Percentiles rank a stretch among this genome's conserved stretches.
These are phyloP conservation scores for Chaetodon trifasciatus DNA, from an alignment of 2,797 vertebrate genomes.

Conservation along the genomic window DNA sequence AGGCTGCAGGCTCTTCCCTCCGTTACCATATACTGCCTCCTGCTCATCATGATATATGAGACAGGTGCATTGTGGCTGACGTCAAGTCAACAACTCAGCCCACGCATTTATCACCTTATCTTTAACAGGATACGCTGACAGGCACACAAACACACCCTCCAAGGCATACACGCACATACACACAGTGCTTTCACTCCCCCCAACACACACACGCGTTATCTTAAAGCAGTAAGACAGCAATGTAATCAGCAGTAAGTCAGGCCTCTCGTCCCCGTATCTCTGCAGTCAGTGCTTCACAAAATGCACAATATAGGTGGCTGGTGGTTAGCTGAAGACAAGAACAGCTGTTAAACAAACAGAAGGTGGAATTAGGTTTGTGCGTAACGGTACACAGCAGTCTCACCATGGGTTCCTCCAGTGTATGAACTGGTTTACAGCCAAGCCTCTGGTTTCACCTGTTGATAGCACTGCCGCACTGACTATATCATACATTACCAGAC, in stretches of 20 bases:
- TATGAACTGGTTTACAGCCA: slow-evolving; percentile 6
- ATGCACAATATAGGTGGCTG: slow-evolving; percentile 28
- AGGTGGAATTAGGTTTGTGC: slow-evolving; percentile 17
- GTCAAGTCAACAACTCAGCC: slow-evolving; percentile 63
- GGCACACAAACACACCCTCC: slow-evolving; percentile 33
- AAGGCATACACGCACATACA: slow-evolving; percentile 17
- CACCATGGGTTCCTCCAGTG: background rate
- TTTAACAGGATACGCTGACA: slow-evolving; percentile 51
- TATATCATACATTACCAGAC: background rate
- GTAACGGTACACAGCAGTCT: background rate
- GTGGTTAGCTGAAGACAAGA: slow-evolving; percentile 39
- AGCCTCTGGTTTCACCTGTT: slow-evolving; percentile 23
- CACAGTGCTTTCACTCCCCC: slow-evolving; percentile 27
- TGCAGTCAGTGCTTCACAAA: slow-evolving; percentile 30
- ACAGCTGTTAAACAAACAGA: slow-evolving; percentile 15
- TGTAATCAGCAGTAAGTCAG: slow-evolving; percentile 65
- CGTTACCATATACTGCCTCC: slow-evolving; percentile 33
- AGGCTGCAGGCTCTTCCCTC: slow-evolving; percentile 51
- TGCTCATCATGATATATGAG: slow-evolving; percentile 68
- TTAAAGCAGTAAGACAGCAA: slow-evolving; percentile 47
- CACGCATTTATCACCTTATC: slow-evolving; percentile 73
- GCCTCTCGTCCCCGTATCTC: slow-evolving; percentile 28
- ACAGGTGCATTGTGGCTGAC: slow-evolving; percentile 67
- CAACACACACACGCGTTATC: slow-evolving; percentile 40
- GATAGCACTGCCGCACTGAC: background rate